Evolutionary conservation across 2,113 vertebrate genomes (phyloP).

Genomic region (Hydropotes inermis): DNA sequence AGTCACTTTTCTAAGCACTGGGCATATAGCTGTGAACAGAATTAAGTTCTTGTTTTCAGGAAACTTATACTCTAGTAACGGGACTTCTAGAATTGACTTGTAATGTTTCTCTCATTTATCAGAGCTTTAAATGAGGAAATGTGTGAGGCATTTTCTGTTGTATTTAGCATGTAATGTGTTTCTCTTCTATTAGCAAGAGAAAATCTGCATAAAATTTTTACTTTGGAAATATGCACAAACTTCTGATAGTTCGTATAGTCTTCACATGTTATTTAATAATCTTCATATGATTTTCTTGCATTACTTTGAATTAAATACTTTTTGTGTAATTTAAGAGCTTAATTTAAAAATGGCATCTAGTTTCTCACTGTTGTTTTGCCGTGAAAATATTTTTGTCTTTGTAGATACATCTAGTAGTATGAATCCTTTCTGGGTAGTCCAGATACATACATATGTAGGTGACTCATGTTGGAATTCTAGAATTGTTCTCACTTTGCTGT

Average conservation of each 20-base stretch:
- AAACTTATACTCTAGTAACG: neutral
- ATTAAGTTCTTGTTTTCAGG: neutral
- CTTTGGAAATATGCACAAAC: neutral
- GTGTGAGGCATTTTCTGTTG: neutral
- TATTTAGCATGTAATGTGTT: neutral
- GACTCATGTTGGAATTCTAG: neutral
- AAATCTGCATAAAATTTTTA: neutral
- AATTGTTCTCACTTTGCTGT: neutral
- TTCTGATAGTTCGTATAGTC: neutral
- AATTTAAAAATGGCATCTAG: neutral
- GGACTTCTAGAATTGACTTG: neutral
- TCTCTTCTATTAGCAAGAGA: neutral
- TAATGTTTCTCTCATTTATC: neutral
- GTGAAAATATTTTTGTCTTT: constrained; percentile 30
- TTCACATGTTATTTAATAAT: neutral
- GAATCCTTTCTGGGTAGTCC: neutral
- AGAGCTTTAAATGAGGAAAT: neutral
- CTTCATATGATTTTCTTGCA: neutral
- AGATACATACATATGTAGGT: neutral
- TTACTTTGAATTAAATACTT: neutral
- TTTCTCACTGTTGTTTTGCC: constrained; percentile 8
- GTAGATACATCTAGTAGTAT: neutral
- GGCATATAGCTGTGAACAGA: neutral
- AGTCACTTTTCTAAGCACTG: neutral
- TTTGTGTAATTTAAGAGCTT: neutral